Conservation (phyloP, 2,113 vertebrate genomes). For the Menura novaehollandiae region DNA sequence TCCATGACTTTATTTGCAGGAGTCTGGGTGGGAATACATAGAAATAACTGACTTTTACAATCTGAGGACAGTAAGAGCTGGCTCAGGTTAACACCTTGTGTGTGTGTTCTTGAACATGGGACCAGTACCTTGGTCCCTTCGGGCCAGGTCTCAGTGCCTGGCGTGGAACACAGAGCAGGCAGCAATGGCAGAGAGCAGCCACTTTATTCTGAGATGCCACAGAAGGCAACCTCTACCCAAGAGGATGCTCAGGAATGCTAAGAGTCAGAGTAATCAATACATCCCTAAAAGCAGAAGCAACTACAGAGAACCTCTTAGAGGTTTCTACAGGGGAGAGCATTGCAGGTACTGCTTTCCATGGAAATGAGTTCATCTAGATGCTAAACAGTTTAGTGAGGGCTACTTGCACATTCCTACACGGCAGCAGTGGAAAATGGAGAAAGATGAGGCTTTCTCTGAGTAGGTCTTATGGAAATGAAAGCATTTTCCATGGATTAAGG, state of each 20-base stretch:
- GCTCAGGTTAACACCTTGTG: neutral
- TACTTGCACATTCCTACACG: neutral
- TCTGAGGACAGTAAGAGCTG: neutral
- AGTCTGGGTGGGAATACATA: neutral
- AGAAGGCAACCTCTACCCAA: neutral
- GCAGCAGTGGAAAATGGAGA: neutral
- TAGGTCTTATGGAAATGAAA: slow-evolving; percentile 1
- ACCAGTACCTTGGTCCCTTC: neutral
- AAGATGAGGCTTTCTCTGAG: slow-evolving; percentile 11
- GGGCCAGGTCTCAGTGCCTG: neutral
- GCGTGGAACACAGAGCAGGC: neutral
- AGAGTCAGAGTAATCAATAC: neutral
- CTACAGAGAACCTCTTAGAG: neutral
- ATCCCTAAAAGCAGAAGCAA: neutral
- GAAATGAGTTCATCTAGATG: slow-evolving; percentile 46
- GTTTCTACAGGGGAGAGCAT: neutral
- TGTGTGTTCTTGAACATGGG: neutral
- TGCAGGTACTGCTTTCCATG: neutral
- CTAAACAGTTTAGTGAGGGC: slow-evolving; percentile 16
- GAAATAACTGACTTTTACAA: neutral
- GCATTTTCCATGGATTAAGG: slow-evolving; percentile 31
- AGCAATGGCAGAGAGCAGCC: neutral
- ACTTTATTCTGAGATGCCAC: neutral
- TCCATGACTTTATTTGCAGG: neutral
- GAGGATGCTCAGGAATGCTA: neutral